Evolutionary conservation across 1,140 invertebrate genomes (phyloP).

Genomic region (Halictus rubicundus): DNA sequence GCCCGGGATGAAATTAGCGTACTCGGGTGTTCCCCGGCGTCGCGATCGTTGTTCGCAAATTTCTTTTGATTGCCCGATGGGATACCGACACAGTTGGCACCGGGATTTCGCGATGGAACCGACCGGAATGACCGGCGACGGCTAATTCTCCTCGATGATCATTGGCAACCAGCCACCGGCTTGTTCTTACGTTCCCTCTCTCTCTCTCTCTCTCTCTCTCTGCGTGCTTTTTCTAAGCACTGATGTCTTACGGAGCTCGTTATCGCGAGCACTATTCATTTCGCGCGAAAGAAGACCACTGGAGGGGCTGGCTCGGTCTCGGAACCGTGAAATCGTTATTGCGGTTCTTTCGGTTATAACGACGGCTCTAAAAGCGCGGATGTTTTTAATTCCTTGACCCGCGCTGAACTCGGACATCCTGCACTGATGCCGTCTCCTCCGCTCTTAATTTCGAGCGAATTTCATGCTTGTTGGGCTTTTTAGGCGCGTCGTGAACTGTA

Average conservation of each 20-base stretch:
- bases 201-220: too few species aligned
- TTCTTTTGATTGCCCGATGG: background rate
- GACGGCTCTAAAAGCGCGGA: background rate
- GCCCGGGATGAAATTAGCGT: background rate
- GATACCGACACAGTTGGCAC: background rate
- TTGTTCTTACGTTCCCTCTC: background rate
- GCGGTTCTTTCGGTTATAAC: background rate
- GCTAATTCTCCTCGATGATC: conserved; percentile 4
- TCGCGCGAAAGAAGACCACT: background rate
- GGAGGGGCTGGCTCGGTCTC: background rate
- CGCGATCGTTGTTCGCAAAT: background rate
- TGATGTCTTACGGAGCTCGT: background rate
- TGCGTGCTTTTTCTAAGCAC: too few species aligned
- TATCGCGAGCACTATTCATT: background rate
- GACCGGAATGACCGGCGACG: background rate
- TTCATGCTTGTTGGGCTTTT: background rate
- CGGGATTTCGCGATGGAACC: background rate
- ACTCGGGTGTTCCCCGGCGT: too few species aligned
- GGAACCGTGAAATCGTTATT: conserved; percentile 1
- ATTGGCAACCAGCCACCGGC: background rate
- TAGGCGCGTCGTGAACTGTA: background rate
- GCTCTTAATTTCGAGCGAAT: background rate
- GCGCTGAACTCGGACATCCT: too few species aligned
- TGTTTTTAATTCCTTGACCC: background rate
- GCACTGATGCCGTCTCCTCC: too few species aligned